phyloP scores from a whole-genome alignment of 1,140 invertebrate species.

The Drosophila sechellia region DNA sequence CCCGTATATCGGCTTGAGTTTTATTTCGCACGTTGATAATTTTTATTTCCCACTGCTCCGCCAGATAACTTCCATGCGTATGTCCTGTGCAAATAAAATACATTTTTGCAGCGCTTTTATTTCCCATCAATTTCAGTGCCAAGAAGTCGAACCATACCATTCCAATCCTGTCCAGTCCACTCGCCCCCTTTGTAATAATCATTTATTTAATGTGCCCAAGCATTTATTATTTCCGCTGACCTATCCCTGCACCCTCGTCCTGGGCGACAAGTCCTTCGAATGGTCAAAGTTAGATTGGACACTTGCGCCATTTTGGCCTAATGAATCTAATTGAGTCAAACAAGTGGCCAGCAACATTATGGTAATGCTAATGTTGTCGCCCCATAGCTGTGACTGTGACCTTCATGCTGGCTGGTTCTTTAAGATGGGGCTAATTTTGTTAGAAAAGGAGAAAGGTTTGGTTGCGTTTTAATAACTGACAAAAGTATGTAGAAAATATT shows the following conservation, averaged over 20 bases:
- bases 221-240: constrained; percentile 78
- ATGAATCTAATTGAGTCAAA: constrained; percentile 78
- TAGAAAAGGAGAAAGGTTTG: not conserved
- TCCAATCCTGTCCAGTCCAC: not conserved
- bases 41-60: constrained; percentile 65
- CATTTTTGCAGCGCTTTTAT: constrained; percentile 69
- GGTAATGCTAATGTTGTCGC: constrained; percentile 53
- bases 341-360: constrained; percentile 58
- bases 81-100: constrained; percentile 73
- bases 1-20: constrained; percentile 42
- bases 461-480: not conserved
- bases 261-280: constrained; percentile 34
- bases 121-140: constrained; percentile 41
- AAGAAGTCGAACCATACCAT: constrained; percentile 6
- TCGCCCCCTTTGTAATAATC: constrained; percentile 65
- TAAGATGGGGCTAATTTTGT: constrained; percentile 11
- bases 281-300: constrained; percentile 81
- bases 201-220: constrained; percentile 75
- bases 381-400: constrained; percentile 35
- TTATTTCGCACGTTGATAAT: constrained; percentile 76
- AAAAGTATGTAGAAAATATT: too few relatives aligned
- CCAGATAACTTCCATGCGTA: constrained; percentile 24
- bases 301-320: constrained; percentile 69
- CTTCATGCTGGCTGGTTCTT: constrained; percentile 26
- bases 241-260: constrained; percentile 3